These are phyloP conservation scores for Scartelaos histophorus DNA, from an alignment of 2,113 vertebrate species.

Conservation along the genomic window DNA sequence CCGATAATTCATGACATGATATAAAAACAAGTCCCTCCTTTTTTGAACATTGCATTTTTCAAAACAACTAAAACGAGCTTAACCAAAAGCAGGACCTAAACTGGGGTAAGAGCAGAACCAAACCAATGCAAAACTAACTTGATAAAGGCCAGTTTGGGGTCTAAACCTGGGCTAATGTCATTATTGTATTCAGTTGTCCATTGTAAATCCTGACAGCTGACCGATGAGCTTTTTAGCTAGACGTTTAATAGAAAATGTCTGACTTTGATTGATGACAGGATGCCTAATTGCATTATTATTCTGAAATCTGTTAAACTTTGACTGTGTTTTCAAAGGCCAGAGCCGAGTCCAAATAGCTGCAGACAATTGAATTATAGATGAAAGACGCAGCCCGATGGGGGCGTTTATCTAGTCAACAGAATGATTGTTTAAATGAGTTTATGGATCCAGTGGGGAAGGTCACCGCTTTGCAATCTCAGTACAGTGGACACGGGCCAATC, in stretches of 20 bases:
- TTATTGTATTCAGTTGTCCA: constrained; percentile 1
- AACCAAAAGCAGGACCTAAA: background rate
- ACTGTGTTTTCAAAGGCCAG: background rate
- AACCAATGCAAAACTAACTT: background rate
- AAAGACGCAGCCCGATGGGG: constrained; percentile 5
- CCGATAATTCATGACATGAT: background rate
- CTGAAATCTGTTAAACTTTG: background rate
- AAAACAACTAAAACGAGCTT: background rate
- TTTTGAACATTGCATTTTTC: background rate
- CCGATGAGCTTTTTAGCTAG: constrained; percentile 16
- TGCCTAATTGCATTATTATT: constrained; percentile 35
- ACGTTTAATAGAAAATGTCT: constrained; percentile 23
- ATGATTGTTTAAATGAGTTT: constrained; percentile 41
- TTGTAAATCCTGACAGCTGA: constrained; percentile 17
- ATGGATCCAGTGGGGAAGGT: constrained; percentile 46
- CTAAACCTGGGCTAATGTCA: background rate
- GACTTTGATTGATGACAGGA: constrained; percentile 26
- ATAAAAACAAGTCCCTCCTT: no score
- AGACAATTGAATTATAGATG: constrained; percentile 13
- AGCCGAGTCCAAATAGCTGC: background rate
- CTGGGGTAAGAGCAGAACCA: background rate
- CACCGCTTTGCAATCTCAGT: constrained; percentile 17
- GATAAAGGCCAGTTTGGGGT: background rate
- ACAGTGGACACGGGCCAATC: constrained; percentile 15
- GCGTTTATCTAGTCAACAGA: background rate